A percentile compares a stretch with the other conserved stretches of the same genome.
Evolutionary conservation across 2,888 invertebrate genomes (phyloP).

Genomic region (Melanophora roralis): DNA sequence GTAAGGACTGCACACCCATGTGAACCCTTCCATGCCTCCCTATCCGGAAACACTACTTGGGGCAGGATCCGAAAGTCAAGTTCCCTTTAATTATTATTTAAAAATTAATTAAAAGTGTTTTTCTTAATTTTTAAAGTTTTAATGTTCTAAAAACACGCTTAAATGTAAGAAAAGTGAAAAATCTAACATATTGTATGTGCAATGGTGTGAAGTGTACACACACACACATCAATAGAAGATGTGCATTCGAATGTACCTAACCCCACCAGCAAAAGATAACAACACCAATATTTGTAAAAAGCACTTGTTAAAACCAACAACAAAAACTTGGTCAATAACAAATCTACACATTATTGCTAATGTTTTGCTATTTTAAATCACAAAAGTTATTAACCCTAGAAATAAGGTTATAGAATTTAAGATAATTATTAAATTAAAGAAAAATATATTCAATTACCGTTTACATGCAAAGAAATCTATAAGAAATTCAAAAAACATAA

Average conservation of each 20-base stretch:
- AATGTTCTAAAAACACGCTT: too few species aligned
- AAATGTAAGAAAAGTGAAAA: too few species aligned
- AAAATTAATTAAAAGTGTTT: too few species aligned
- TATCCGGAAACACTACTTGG: too few species aligned
- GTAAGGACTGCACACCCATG: too few species aligned
- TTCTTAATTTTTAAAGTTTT: too few species aligned
- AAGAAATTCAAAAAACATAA: neutral
- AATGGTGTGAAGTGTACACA: neutral
- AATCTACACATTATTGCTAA: neutral
- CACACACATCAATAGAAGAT: neutral
- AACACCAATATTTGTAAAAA: neutral
- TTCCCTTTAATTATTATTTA: too few species aligned
- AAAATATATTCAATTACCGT: conserved; percentile 14
- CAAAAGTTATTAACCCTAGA: conserved; percentile 42
- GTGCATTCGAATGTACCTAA: conserved; percentile 2
- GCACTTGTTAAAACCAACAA: conserved; percentile 18
- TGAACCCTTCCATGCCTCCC: too few species aligned
- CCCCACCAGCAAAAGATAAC: neutral
- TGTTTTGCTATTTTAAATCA: neutral
- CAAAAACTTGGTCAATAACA: conserved; percentile 47
- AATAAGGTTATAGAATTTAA: neutral
- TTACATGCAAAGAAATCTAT: neutral
- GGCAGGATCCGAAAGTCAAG: too few species aligned
- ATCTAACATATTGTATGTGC: neutral
- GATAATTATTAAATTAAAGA: neutral